Conservation (phyloP, 2,113 vertebrate species). For the Promerops cafer region DNA sequence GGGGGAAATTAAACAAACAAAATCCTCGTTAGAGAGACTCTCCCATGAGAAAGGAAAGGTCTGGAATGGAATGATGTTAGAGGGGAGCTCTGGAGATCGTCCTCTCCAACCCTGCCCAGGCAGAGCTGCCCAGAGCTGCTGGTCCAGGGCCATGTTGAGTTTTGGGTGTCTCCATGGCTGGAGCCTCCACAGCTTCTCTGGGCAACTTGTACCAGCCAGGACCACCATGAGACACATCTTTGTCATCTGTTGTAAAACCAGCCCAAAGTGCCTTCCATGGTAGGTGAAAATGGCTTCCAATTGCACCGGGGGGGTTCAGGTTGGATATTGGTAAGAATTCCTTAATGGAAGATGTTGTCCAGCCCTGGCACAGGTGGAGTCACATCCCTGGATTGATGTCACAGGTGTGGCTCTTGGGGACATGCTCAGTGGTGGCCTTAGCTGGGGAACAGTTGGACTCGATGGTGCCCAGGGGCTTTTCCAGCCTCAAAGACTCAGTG, state of each 20-base stretch:
- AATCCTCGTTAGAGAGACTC: rapidly evolving
- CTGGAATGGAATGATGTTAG: not conserved
- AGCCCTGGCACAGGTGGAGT: not conserved
- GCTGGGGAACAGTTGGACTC: not conserved
- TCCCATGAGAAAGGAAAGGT: not conserved
- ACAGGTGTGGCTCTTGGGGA: not conserved
- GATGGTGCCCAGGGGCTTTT: not conserved
- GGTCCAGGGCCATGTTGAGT: rapidly evolving
- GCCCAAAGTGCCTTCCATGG: rapidly evolving
- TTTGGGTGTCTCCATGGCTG: not conserved
- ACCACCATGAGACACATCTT: rapidly evolving
- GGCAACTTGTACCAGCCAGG: not conserved
- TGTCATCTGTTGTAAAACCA: rapidly evolving
- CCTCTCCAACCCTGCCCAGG: not conserved
- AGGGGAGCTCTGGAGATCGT: rapidly evolving
- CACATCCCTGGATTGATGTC: not conserved
- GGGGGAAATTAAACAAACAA: not conserved
- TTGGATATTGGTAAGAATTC: not conserved
- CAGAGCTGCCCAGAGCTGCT: not conserved
- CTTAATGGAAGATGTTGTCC: not conserved
- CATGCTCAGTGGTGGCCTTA: not conserved
- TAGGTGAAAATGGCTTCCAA: rapidly evolving
- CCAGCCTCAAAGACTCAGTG: rapidly evolving
- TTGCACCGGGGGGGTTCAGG: not conserved
- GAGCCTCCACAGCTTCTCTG: not conserved